Evolutionary conservation across 2,888 invertebrate species (phyloP).

Genomic region (Petrolisthes cinctipes): DNA sequence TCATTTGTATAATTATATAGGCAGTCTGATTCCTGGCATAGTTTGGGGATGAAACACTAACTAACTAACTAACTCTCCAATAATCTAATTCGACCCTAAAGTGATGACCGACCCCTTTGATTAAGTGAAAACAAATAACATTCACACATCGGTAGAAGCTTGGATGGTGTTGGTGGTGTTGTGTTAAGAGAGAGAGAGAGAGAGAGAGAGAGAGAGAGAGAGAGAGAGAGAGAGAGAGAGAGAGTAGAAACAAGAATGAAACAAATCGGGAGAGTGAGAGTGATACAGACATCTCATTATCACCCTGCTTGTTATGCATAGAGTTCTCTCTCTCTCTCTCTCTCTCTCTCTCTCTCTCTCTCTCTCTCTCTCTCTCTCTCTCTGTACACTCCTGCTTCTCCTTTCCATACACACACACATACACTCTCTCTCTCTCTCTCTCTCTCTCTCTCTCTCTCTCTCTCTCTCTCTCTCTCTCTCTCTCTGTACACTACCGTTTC

Average conservation of each 20-base stretch:
- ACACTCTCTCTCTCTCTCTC: neutral
- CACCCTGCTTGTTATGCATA: conserved; percentile 29
- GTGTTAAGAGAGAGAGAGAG: neutral
- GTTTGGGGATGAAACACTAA: too few relatives aligned
- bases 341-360: neutral
- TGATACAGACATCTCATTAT: conserved; percentile 28
- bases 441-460: neutral
- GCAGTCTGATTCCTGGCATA: too few relatives aligned
- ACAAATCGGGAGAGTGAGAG: neutral
- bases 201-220: conserved; percentile 2
- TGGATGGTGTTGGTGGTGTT: neutral
- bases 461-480: neutral
- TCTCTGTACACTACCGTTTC: neutral
- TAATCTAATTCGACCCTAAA: too few relatives aligned
- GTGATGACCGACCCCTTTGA: too few relatives aligned
- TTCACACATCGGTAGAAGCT: neutral
- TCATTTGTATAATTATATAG: too few relatives aligned
- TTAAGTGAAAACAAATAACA: too few relatives aligned
- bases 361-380: neutral
- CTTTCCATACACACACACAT: neutral
- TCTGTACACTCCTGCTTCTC: too few relatives aligned
- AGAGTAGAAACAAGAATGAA: neutral
- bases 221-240: conserved; percentile 14
- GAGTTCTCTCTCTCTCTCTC: neutral
- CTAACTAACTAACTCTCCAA: too few relatives aligned